Base-by-base conservation (phyloP, 2,888 invertebrate species). In the Parelbella ahira region DNA sequence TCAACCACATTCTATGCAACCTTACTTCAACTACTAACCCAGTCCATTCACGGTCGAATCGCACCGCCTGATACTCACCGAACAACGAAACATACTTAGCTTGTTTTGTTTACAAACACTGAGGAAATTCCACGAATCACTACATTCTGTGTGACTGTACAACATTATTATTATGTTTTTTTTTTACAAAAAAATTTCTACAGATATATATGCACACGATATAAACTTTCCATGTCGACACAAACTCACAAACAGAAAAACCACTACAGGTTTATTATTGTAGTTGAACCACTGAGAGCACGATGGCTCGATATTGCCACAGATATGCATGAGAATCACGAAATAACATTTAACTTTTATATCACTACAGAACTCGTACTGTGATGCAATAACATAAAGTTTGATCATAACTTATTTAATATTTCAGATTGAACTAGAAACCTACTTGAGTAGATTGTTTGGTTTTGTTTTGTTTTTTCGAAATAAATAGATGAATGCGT, bases 101-200 rank as follows among this genome's bases (percentile, higher is more conserved):
- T 80, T 78, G 58, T 63, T 68, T 75, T 64, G 59, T 60, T 56
- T 71, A 76, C 76, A 48, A 58, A 80, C 70, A 78, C 76, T 45
- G 58, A 78, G 78, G 81, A 83, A 86, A 74, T 82, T 84, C 84
- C 86, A 86, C 82, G 82, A 83, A 84, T 84, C 82, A 67, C 76
- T 66, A 72, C 71, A 73, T 63, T 58, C 41, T n/a, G n/a, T n/a
- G n/a, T n/a, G n/a, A n/a, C n/a, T n/a, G n/a, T n/a, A n/a, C n/a
- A n/a, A n/a, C n/a, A n/a, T n/a, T n/a, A n/a, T n/a, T n/a, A n/a
- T n/a, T n/a, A n/a, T n/a, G n/a, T n/a, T n/a, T n/a, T n/a, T n/a
- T n/a, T n/a, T n/a, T n/a, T n/a, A n/a, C n/a, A n/a, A n/a, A n/a
- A n/a, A n/a, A n/a, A n/a, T n/a, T n/a, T n/a, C n/a, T n/a, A n/a